These are phyloP conservation scores for Indicator maculatus DNA, from an alignment of 2,113 vertebrate genomes.

Conservation along the genomic window DNA sequence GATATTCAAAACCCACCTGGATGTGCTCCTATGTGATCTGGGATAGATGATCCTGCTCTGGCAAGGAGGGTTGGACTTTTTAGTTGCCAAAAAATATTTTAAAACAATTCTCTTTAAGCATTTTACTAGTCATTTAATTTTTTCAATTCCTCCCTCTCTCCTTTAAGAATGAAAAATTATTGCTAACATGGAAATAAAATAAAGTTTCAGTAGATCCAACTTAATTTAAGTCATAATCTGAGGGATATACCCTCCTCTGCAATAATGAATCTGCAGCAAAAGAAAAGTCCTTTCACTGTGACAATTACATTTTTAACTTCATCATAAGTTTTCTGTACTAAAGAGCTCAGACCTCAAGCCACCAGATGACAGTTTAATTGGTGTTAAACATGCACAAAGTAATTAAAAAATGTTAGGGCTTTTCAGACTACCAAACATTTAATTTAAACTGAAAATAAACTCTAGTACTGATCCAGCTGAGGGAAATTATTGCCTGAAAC, in stretches of 20 bases:
- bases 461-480: background rate
- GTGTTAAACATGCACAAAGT: conserved; percentile 3
- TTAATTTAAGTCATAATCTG: background rate
- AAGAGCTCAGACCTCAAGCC: background rate
- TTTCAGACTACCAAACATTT: background rate
- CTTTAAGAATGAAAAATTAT: background rate
- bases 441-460: conserved; percentile 46
- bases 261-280: background rate
- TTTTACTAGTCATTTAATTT: background rate
- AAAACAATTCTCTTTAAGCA: background rate
- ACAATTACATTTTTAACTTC: background rate
- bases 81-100: background rate
- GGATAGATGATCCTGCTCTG: too few species aligned
- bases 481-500: conserved; percentile 37
- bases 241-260: background rate
- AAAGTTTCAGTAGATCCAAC: background rate
- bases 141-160: background rate
- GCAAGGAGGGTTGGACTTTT: too few species aligned
- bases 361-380: background rate
- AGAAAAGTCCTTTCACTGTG: background rate
- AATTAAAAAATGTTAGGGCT: background rate
- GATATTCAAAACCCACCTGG: too few species aligned
- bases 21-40: too few species aligned
- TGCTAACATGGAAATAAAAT: background rate
- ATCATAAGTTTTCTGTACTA: background rate